phyloP scores from a whole-genome alignment of 2,113 vertebrate species.

The Herpetotheres cachinnans region DNA sequence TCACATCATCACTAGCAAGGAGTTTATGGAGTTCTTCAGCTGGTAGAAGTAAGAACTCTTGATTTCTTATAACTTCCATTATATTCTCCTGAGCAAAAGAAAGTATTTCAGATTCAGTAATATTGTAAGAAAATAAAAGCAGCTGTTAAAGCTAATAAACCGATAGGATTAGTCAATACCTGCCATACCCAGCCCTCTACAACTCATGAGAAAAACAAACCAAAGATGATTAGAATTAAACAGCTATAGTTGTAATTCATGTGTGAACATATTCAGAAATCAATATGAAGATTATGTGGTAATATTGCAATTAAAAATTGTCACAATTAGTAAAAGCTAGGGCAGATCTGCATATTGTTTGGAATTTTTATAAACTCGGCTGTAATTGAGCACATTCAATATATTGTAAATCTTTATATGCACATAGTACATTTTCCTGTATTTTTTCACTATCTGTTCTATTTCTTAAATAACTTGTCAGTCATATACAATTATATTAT shows the following conservation, averaged over 20 bases:
- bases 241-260: slow-evolving; percentile 33
- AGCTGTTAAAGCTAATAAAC: background rate
- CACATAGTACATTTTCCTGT: background rate
- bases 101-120: slow-evolving; percentile 43
- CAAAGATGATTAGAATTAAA: slow-evolving; percentile 30
- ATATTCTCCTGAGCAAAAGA: slow-evolving; percentile 76
- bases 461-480: background rate
- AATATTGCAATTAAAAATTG: background rate
- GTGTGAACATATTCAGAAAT: background rate
- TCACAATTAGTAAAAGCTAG: background rate
- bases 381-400: background rate
- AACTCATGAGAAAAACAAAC: slow-evolving; percentile 17
- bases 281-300: slow-evolving; percentile 6
- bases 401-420: background rate
- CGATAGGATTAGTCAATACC: slow-evolving; percentile 3
- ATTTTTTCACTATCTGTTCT: background rate
- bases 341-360: background rate
- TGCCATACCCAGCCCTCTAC: background rate
- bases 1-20: slow-evolving; percentile 81
- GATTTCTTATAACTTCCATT: slow-evolving; percentile 84
- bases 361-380: background rate
- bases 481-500: background rate
- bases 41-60: slow-evolving; percentile 81
- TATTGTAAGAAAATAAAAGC: background rate
- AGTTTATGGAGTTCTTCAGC: slow-evolving; percentile 80